Percentiles rank a stretch among this genome's conserved stretches.
Evolutionary conservation across 64 coral and sea anemone species (phyloP).

Genomic region (Cladopsammia gracilis): DNA sequence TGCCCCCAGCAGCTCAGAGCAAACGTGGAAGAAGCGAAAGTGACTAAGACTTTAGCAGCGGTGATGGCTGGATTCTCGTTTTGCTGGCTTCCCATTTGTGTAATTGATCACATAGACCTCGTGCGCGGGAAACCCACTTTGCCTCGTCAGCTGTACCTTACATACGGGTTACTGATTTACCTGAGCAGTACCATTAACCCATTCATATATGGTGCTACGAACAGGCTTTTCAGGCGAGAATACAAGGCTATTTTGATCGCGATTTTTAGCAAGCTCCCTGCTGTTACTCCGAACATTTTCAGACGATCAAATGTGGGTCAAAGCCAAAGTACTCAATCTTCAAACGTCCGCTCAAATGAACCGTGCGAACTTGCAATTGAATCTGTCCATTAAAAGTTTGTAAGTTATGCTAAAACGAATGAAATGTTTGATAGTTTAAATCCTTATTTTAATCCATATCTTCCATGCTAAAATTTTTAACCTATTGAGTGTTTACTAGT

Average conservation of each 20-base stretch:
- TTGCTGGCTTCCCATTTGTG: constrained; percentile 64
- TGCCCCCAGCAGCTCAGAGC: neutral
- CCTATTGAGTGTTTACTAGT: too few relatives aligned
- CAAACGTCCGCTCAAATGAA: too few relatives aligned
- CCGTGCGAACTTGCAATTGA: too few relatives aligned
- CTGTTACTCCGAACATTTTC: too few relatives aligned
- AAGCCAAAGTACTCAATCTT: too few relatives aligned
- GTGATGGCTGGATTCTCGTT: constrained; percentile 44
- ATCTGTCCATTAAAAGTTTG: too few relatives aligned
- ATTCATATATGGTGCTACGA: constrained; percentile 58
- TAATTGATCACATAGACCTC: constrained; percentile 47
- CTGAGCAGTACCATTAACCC: constrained; percentile 66
- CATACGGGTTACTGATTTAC: constrained; percentile 54
- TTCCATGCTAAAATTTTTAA: too few relatives aligned
- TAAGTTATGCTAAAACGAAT: too few relatives aligned
- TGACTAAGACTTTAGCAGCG: constrained; percentile 62
- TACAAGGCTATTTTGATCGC: constrained; percentile 18
- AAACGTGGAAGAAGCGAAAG: constrained; percentile 61
- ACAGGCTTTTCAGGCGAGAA: constrained; percentile 63
- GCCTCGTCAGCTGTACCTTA: constrained; percentile 48
- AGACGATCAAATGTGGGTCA: too few relatives aligned
- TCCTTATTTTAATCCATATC: too few relatives aligned
- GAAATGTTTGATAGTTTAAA: too few relatives aligned
- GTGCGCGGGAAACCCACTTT: constrained; percentile 42
- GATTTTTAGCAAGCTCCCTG: too few relatives aligned